Percentiles rank a stretch among this genome's conserved stretches.
Conservation (phyloP, 2,797 vertebrate species). For the Myotis daubentonii region DNA sequence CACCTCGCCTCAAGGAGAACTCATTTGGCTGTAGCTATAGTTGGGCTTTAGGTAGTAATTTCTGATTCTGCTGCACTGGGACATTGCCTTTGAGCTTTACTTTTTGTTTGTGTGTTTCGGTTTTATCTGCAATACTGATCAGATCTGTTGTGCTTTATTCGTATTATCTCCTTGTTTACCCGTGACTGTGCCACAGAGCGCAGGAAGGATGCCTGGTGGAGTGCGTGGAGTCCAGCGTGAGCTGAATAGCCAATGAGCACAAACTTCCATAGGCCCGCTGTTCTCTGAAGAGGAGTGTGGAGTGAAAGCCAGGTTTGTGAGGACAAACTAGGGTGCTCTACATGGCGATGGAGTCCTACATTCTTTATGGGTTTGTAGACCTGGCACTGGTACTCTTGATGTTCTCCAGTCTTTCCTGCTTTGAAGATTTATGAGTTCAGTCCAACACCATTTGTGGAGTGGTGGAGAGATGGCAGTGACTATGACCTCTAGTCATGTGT, state of each 20-base stretch:
- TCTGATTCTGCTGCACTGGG: not conserved
- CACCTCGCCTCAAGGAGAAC: constrained; percentile 50
- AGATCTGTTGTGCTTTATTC: not conserved
- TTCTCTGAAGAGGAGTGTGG: not conserved
- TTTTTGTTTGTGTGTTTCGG: not conserved
- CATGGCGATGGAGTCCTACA: fast-evolving
- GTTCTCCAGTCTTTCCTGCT: not conserved
- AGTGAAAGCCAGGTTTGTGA: not conserved
- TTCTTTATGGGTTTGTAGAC: not conserved
- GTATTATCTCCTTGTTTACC: not conserved
- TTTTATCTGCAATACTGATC: not conserved
- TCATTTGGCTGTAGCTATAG: not conserved
- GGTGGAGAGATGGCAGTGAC: not conserved
- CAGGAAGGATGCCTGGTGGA: not conserved
- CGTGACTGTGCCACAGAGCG: not conserved
- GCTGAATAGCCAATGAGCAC: no score
- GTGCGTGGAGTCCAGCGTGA: not conserved
- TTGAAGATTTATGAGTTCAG: not conserved
- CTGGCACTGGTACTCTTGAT: not conserved
- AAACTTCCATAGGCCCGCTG: fast-evolving
- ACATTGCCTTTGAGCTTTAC: not conserved
- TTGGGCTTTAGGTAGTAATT: not conserved
- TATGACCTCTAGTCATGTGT: fast-evolving
- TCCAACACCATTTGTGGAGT: not conserved
- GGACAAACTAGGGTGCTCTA: not conserved